Evolutionary conservation across 2,888 invertebrate genomes (phyloP).

Genomic region (Callyntrura sp.): DNA sequence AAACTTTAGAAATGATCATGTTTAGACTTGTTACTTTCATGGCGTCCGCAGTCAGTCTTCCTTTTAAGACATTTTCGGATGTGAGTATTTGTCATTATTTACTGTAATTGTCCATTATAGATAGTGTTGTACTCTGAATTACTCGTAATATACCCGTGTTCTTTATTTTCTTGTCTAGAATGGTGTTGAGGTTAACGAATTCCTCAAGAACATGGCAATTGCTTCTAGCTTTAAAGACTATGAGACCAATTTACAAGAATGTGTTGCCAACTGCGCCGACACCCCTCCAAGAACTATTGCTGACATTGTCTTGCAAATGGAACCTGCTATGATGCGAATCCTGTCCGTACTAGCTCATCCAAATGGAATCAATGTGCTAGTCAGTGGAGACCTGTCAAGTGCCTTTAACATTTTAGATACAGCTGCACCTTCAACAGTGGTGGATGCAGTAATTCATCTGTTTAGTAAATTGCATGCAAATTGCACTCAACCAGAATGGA

Average conservation of each 20-base stretch:
- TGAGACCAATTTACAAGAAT: slow-evolving; percentile 77
- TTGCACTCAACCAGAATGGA: slow-evolving; percentile 90
- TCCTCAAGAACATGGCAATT: slow-evolving; percentile 77
- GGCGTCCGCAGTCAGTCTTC: slow-evolving; percentile 79
- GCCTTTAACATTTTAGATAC: slow-evolving; percentile 83
- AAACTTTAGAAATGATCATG: slow-evolving; percentile 82
- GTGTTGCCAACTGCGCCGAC: slow-evolving; percentile 78
- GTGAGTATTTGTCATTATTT: slow-evolving; percentile 69
- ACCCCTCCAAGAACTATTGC: slow-evolving; percentile 81
- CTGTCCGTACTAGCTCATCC: slow-evolving; percentile 90
- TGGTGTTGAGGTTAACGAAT: slow-evolving; percentile 77
- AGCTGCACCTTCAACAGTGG: slow-evolving; percentile 89
- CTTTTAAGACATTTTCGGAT: slow-evolving; percentile 76
- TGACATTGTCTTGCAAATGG: slow-evolving; percentile 89
- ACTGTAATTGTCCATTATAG: too few species aligned
- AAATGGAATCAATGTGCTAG: slow-evolving; percentile 82
- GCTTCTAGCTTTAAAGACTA: slow-evolving; percentile 74
- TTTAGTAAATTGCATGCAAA: slow-evolving; percentile 91
- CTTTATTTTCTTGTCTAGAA: slow-evolving; percentile 50
- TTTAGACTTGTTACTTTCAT: slow-evolving; percentile 82
- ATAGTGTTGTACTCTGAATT: too few species aligned
- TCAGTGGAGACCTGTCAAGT: slow-evolving; percentile 81
- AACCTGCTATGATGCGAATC: slow-evolving; percentile 93
- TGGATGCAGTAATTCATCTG: slow-evolving; percentile 95
- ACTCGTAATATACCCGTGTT: too few species aligned